Base-by-base conservation (phyloP, 1,140 invertebrate species). In the Holotrichia oblita region DNA sequence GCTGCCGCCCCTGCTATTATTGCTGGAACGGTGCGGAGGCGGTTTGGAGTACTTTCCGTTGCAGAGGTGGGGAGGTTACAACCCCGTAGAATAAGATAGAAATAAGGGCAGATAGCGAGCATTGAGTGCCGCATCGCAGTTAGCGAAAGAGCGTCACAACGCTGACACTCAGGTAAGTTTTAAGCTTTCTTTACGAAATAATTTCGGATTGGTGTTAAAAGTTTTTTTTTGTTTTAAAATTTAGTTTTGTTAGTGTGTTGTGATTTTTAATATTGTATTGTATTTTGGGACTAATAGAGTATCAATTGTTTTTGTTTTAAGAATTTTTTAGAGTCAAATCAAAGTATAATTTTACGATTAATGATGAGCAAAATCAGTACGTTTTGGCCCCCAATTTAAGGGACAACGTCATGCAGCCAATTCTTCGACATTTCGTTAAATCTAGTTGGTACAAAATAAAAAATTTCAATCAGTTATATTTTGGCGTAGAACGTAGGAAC, bases 131-230 rank as follows among this genome's bases (percentile, higher is more conserved):
- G 61, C 61, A 22, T 22, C 61, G 27, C 22, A 22, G 61, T 69
- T 34, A 69, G 61, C 61, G 61, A 34, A 69, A 69, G 3, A 69
- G 22, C 61, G 61, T 69, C 61, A 14, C 10, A 48, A 48, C 44
- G 44, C 17, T 69, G 17, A 22, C 22, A 22, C 34, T 75, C 73
- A 75, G 73, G 73, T 75, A 34, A 75, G 64, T 72, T 72, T 10
- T 22, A 14, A 17, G 44, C n/a, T 48, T 48, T 48, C 7, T 48
- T 48, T 48, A 2, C 7, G 7, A 48, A 0, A 2, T 48, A 48
- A 2, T 48, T 17, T 48, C n/a, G n/a, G n/a, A n/a, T n/a, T n/a
- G n/a, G n/a, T n/a, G n/a, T 8, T 48, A 48, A 48, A 48, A 2
- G 1, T 48, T 48, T 48, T 48, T 48, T 48, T 48, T 48, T 48